phyloP scores from a whole-genome alignment of 2,888 invertebrate genomes.

The Mesochorus sp. region DNA sequence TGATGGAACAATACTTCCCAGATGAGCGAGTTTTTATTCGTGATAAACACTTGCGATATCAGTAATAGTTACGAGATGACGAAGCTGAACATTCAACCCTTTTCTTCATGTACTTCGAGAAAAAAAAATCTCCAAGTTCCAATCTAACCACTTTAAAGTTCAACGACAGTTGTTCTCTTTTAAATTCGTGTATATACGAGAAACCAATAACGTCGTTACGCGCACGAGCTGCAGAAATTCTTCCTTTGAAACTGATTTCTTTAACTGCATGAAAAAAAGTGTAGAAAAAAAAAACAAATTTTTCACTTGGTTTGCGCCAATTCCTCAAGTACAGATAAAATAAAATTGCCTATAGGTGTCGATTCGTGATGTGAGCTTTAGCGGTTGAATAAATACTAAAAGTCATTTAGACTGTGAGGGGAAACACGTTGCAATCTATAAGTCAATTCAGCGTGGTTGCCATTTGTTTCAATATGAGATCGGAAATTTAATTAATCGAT shows the following conservation, averaged over 20 bases:
- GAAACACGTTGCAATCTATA: conserved; percentile 55
- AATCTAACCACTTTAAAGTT: no score
- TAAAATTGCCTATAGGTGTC: conserved; percentile 48
- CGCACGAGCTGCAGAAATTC: no score
- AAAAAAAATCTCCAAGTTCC: no score
- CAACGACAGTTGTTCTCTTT: no score
- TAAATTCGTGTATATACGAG: no score
- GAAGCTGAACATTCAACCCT: no score
- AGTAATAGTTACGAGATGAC: no score
- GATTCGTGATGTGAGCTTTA: conserved; percentile 34
- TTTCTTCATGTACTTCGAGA: no score
- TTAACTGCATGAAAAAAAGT: no score
- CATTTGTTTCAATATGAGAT: conserved; percentile 46
- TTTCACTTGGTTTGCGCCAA: not conserved
- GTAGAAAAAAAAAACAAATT: not conserved
- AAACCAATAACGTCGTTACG: no score
- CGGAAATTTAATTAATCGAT: conserved; percentile 61
- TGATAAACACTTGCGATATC: no score
- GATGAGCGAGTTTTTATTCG: not conserved
- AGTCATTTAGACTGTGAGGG: not conserved
- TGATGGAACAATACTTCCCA: not conserved
- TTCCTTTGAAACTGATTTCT: no score
- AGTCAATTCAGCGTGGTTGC: conserved; percentile 56
- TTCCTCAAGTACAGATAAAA: not conserved
- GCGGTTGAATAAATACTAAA: conserved; percentile 47